Conservation (phyloP, 2,797 vertebrate species). For the Mallotus villosus region DNA sequence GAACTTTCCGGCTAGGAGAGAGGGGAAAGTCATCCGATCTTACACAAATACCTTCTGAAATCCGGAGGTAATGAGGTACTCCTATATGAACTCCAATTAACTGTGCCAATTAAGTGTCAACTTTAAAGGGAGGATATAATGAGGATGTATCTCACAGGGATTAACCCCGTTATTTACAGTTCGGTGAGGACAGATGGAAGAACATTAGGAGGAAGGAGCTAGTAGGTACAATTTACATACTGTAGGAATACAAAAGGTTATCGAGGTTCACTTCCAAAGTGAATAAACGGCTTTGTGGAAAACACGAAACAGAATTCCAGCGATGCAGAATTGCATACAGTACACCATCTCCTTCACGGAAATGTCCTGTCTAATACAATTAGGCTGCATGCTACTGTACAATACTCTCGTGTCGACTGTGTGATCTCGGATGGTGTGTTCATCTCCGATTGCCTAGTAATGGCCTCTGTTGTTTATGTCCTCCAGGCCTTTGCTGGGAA, state of each 20-base stretch:
- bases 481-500: constrained; percentile 89
- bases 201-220: too few relatives aligned
- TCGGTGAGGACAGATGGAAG: neutral
- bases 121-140: constrained; percentile 33
- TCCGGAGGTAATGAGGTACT: constrained; percentile 18
- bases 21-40: too few relatives aligned
- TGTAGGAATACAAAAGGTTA: too few relatives aligned
- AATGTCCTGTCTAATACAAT: neutral
- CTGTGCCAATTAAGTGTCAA: constrained; percentile 35
- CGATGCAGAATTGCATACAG: neutral
- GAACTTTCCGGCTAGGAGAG: neutral
- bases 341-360: neutral
- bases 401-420: neutral
- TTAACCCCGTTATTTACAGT: constrained; percentile 3
- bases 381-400: too few relatives aligned
- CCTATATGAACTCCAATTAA: constrained; percentile 40
- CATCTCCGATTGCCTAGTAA: neutral
- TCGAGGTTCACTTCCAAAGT: neutral
- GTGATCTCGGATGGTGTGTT: neutral
- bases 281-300: neutral
- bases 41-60: constrained; percentile 1
- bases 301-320: neutral
- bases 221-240: too few relatives aligned
- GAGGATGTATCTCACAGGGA: neutral
- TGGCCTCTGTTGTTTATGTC: neutral